phyloP scores from a whole-genome alignment of 2,113 vertebrate species.

The Xiphophorus hellerii region DNA sequence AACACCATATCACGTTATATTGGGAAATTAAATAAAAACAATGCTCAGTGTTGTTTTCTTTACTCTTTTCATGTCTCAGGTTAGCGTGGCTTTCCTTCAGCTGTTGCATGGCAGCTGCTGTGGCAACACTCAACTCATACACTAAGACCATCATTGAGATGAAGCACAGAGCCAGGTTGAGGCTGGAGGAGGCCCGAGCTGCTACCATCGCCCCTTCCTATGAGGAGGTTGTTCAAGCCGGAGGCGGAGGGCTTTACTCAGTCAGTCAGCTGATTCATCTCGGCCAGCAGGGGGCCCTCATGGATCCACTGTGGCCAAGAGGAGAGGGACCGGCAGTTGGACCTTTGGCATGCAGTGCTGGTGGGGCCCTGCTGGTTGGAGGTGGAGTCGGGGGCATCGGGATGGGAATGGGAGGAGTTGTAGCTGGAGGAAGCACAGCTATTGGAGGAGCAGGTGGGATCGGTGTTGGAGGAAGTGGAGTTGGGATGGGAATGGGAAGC shows the following conservation, averaged over 20 bases:
- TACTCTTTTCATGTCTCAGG: slow-evolving; percentile 50
- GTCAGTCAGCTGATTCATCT: slow-evolving; percentile 79
- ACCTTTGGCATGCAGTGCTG: slow-evolving; percentile 48
- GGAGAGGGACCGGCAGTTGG: slow-evolving; percentile 63
- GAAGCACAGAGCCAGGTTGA: slow-evolving; percentile 77
- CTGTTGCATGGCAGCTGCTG: slow-evolving; percentile 86
- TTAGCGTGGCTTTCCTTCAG: slow-evolving; percentile 88
- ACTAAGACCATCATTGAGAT: slow-evolving; percentile 86
- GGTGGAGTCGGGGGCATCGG: slow-evolving; percentile 50
- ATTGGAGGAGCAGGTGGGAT: slow-evolving; percentile 10
- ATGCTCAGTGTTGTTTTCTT: not conserved
- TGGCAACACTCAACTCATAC: slow-evolving; percentile 86
- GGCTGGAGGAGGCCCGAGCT: slow-evolving; percentile 73
- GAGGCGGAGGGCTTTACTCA: slow-evolving; percentile 72
- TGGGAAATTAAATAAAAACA: not conserved
- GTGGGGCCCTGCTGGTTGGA: slow-evolving; percentile 56
- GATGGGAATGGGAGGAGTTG: slow-evolving; percentile 8
- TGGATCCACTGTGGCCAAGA: slow-evolving; percentile 70
- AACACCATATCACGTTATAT: not conserved
- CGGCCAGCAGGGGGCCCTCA: slow-evolving; percentile 69
- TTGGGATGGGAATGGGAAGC: slow-evolving; percentile 13
- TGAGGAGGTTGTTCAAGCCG: slow-evolving; percentile 73
- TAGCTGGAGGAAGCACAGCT: not conserved
- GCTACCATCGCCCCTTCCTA: slow-evolving; percentile 75
- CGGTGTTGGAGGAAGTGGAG: not conserved